Evolutionary conservation across 2,797 vertebrate species (phyloP).

Genomic region (Bucorvus abyssinicus): DNA sequence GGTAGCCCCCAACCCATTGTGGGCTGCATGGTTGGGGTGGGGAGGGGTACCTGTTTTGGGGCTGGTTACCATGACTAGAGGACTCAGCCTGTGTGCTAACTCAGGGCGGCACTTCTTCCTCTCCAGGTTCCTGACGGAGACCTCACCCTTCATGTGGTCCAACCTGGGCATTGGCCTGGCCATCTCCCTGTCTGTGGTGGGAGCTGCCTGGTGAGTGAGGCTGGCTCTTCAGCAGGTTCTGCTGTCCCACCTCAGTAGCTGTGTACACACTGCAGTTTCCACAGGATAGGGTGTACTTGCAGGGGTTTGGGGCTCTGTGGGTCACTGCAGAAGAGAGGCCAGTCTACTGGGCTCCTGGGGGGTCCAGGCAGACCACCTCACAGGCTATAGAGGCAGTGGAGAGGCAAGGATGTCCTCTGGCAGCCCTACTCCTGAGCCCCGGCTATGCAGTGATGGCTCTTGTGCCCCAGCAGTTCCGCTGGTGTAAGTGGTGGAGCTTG

Average conservation of each 20-base stretch:
- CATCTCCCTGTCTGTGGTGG: conserved; percentile 96
- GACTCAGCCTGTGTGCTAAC: not conserved
- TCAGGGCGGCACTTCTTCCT: not conserved
- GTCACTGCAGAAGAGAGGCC: not conserved
- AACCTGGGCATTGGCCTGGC: conserved; percentile 95
- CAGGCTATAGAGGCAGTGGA: not conserved
- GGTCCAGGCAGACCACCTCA: not conserved
- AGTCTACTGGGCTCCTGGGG: not conserved
- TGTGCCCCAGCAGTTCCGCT: not conserved
- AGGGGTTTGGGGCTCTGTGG: not conserved
- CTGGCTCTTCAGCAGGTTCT: not conserved
- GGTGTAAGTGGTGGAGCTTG: not conserved
- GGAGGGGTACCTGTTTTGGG: not conserved
- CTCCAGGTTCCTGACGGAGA: conserved; percentile 95
- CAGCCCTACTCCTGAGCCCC: not conserved
- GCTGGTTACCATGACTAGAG: not conserved
- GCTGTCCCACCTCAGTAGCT: not conserved
- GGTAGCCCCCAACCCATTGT: not conserved
- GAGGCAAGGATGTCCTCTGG: not conserved
- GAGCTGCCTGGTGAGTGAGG: conserved; percentile 93
- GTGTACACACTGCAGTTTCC: not conserved
- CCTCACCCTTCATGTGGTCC: conserved; percentile 97
- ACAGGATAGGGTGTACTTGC: accelerated
- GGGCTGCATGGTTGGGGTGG: not conserved
- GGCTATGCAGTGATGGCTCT: not conserved